Base-by-base conservation (phyloP, 2,113 vertebrate species). In the Dasypus novemcinctus region DNA sequence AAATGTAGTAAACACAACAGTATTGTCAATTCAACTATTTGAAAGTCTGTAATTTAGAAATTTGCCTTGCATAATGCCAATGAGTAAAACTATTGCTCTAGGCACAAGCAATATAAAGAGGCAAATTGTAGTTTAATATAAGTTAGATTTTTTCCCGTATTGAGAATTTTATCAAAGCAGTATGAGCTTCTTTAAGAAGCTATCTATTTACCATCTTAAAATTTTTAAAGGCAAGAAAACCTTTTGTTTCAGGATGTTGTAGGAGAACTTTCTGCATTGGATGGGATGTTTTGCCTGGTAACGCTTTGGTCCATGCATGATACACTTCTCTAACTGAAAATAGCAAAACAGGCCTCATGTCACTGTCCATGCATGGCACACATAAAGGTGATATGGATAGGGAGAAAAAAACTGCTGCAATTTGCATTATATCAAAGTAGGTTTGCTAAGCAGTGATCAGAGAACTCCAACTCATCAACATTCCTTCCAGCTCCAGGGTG, bases 311-410 rank as follows among this genome's bases (percentile, higher is more conserved):
- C 29, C 43, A 33, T 3, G 5, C 4, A 3, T 5, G 13, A 20
- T 29, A 4, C 31, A 11, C 3, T 1, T 57, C 36, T 3, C 68
- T 33, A 68, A 33, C 43, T 2, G 2, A 38, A 57, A 2, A 4
- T 21, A 21, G 83, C 3, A 27, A 14, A 43, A 36, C 36, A 27
- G 29, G 17, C 13, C 25, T 5, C 49, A 7, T 7, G 13, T 21
- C 33, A 21, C 80, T 4, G 36, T 15, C 4, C 25, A 27, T 5
- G 27, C 18, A 21, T 2, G 1, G 38, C 33, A 10, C 49, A 41
- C 33, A 59, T 36, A 17, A 7, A 1, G 52, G 15, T 33, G 10
- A 0, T 7, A 2, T 11, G 1, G 17, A 13, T n/a, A 49, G 59
- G 43, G 54, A 64, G 27, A 36, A 41, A 11, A 11, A 14, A 13